Base-by-base conservation (phyloP, 2,113 vertebrate genomes). In the Misgurnus anguillicaudatus region DNA sequence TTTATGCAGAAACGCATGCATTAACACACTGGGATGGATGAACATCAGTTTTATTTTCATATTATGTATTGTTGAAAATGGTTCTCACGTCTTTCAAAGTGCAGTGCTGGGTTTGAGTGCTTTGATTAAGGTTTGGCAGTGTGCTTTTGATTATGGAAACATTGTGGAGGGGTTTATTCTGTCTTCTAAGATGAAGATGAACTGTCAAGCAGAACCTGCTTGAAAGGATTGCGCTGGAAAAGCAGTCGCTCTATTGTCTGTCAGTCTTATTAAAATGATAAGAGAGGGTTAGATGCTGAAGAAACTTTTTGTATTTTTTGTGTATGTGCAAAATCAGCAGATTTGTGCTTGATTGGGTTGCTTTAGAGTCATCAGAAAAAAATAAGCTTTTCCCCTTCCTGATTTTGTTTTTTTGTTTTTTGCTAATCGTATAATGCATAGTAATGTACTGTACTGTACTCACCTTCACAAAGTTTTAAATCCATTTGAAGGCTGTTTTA, bases 121-220 rank as follows among this genome's bases (percentile, higher is more conserved):
- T 75, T 75, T 75, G 73, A 75, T 75, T 75, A 75, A 53, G 61
- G 72, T 51, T 64, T 64, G 73, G 53, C 73, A 64, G 73, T 75
- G 45, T 38, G 61, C 45, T 75, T 75, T 75, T 75, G 61, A 75
- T 64, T 64, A 75, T 64, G 61, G 24, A 38, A 61, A 64, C 73
- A 53, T 16, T 17, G 63, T 75, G 73, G 19, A 75, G 60, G 60
- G 73, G 73, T 75, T 64, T 75, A 64, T 75, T 64, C 73, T 75
- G 24, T 60, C 61, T 75, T 17, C 61, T 51, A 24, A 53, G 17
- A 64, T 75, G 61, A 53, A 75, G 53, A 75, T 75, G 38, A 75
- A 64, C 61, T 64, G 73, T 75, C 61, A 24, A 75, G 38, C 13
- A 51, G 73, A 75, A 64, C 24, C 11, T 9, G 24, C 24, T 75